phyloP scores from a whole-genome alignment of 2,113 vertebrate genomes.

The Daphoenositta chrysoptera region DNA sequence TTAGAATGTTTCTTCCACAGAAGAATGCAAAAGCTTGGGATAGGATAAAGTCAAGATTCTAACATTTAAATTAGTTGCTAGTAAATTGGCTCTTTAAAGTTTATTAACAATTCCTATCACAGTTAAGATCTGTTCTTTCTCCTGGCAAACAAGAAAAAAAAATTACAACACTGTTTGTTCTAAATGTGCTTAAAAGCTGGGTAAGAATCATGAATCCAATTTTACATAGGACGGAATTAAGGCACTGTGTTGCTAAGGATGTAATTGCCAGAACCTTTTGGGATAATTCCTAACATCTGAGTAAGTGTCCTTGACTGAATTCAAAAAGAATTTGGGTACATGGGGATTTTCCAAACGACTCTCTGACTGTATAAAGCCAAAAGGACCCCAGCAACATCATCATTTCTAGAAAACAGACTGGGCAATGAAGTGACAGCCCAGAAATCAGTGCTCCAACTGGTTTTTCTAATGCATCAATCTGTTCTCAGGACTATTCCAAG shows the following conservation, averaged over 20 bases:
- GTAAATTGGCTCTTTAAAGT: not conserved
- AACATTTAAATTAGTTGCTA: not conserved
- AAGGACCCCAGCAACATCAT: not conserved
- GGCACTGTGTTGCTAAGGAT: not conserved
- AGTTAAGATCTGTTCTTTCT: not conserved
- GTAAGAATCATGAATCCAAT: not conserved
- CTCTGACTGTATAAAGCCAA: not conserved
- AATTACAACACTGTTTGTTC: not conserved
- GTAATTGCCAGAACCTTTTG: not conserved
- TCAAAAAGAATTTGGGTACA: not conserved
- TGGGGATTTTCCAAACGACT: not conserved
- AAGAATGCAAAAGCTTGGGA: not conserved
- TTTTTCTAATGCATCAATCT: not conserved
- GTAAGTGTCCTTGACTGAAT: not conserved
- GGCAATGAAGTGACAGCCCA: not conserved
- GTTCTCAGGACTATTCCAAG: conserved; percentile 20
- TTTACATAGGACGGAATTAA: not conserved
- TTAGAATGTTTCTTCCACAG: not conserved
- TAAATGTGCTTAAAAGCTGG: not conserved
- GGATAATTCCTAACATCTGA: not conserved
- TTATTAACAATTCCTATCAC: not conserved
- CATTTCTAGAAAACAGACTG: not conserved
- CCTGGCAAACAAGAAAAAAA: not conserved
- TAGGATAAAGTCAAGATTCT: not conserved
- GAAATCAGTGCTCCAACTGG: not conserved